Evolutionary conservation across 2,797 vertebrate species (phyloP).

Genomic region (Onychomys torridus): DNA sequence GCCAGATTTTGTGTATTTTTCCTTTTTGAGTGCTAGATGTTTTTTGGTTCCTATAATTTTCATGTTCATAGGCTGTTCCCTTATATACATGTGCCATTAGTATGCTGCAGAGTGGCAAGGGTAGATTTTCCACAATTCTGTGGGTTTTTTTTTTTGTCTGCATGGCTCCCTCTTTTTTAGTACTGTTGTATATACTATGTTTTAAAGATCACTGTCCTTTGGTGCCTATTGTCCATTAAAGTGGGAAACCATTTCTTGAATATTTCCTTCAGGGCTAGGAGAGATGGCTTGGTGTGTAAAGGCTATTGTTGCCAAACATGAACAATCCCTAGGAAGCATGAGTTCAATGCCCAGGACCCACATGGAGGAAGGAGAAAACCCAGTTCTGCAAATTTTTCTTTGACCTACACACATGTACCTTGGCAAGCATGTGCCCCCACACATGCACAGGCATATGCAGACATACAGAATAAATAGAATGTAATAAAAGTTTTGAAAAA

Average conservation of each 20-base stretch:
- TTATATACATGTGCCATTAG: neutral
- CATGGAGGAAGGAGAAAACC: neutral
- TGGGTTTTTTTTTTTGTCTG: neutral
- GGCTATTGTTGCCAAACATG: neutral
- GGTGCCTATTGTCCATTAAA: neutral
- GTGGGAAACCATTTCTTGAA: neutral
- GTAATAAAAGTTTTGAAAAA: neutral
- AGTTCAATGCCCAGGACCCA: neutral
- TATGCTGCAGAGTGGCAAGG: neutral
- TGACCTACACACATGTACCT: neutral
- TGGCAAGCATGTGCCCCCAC: neutral
- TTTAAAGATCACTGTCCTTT: slow-evolving; percentile 10
- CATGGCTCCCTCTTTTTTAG: neutral
- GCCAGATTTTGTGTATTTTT: slow-evolving; percentile 47
- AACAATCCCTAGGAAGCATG: neutral
- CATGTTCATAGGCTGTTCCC: slow-evolving; percentile 10
- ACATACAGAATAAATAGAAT: neutral
- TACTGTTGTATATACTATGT: neutral
- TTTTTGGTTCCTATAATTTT: slow-evolving; percentile 9
- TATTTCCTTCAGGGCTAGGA: neutral
- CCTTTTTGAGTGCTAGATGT: slow-evolving; percentile 13
- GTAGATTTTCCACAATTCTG: neutral
- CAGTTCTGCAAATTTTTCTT: neutral
- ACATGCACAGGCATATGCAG: neutral
- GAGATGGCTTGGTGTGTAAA: neutral